Conservation (phyloP, 2,113 vertebrate genomes). For the Podocnemis expansa region DNA sequence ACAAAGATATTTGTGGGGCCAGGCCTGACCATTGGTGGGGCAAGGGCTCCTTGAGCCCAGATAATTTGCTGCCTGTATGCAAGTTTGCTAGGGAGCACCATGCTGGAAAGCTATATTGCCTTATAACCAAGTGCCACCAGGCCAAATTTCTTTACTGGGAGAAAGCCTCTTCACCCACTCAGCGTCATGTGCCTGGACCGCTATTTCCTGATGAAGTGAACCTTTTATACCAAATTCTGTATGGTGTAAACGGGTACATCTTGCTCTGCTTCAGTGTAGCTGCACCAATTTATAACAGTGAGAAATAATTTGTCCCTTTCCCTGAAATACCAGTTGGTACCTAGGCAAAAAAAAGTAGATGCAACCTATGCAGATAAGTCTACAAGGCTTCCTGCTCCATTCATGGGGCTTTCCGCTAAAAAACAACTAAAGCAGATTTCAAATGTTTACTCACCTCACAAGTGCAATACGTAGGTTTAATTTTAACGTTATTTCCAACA, state of each 20-base stretch:
- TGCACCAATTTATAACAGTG: neutral
- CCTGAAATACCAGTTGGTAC: neutral
- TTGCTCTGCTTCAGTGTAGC: neutral
- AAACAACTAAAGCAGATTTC: neutral
- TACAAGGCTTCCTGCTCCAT: neutral
- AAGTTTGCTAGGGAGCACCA: too few relatives aligned
- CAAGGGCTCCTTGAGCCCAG: too few relatives aligned
- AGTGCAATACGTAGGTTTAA: slow-evolving; percentile 21
- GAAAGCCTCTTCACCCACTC: too few relatives aligned
- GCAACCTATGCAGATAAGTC: neutral
- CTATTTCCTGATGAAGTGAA: neutral
- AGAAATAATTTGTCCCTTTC: too few relatives aligned
- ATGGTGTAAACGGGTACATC: neutral
- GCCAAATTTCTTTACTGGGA: too few relatives aligned
- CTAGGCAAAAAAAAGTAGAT: neutral
- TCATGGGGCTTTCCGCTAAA: neutral
- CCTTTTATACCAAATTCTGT: neutral
- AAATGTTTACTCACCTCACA: neutral
- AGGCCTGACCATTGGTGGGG: too few relatives aligned
- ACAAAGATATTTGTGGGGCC: too few relatives aligned
- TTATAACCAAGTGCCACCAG: too few relatives aligned
- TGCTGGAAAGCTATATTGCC: too few relatives aligned
- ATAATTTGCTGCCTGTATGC: too few relatives aligned
- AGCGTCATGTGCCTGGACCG: neutral
- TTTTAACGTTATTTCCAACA: neutral